Percentiles rank a stretch among this genome's conserved stretches.
phyloP scores from a whole-genome alignment of 2,888 invertebrate genomes.

The Conus canariensis region DNA sequence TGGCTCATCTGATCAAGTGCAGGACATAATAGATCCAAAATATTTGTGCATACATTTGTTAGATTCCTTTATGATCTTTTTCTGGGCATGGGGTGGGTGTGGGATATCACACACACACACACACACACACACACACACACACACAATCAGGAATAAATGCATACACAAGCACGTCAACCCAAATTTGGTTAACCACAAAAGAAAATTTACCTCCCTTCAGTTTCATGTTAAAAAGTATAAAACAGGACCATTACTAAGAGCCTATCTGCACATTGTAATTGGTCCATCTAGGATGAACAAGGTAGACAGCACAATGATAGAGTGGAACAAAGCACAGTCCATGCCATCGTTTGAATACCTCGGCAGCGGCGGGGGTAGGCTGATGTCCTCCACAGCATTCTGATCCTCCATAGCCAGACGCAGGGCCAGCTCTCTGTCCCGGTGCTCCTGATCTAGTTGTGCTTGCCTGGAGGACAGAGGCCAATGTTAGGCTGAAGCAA shows the following conservation, averaged over 20 bases:
- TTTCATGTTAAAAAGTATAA: neutral
- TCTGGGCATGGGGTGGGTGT: too few species aligned
- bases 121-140: too few species aligned
- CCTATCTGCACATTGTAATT: neutral
- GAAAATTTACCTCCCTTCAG: too few species aligned
- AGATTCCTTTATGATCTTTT: too few species aligned
- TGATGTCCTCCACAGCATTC: conserved; percentile 78
- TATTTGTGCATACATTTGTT: too few species aligned
- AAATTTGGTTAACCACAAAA: too few species aligned
- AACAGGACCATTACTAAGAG: neutral
- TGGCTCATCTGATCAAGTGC: too few species aligned
- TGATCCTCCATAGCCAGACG: conserved; percentile 88
- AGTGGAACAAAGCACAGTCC: neutral
- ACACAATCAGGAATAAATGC: too few species aligned
- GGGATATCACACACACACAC: too few species aligned
- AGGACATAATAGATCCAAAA: too few species aligned
- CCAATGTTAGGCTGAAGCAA: too few species aligned
- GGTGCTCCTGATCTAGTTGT: conserved; percentile 92
- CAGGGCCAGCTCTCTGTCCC: conserved; percentile 95
- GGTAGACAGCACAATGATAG: neutral
- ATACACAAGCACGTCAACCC: too few species aligned
- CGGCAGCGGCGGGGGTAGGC: conserved; percentile 67
- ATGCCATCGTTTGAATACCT: conserved; percentile 53
- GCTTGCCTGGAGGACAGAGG: conserved; percentile 81
- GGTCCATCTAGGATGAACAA: neutral